These are phyloP conservation scores for Candidula unifasciata DNA, from an alignment of 2,888 invertebrate species.

Conservation along the genomic window DNA sequence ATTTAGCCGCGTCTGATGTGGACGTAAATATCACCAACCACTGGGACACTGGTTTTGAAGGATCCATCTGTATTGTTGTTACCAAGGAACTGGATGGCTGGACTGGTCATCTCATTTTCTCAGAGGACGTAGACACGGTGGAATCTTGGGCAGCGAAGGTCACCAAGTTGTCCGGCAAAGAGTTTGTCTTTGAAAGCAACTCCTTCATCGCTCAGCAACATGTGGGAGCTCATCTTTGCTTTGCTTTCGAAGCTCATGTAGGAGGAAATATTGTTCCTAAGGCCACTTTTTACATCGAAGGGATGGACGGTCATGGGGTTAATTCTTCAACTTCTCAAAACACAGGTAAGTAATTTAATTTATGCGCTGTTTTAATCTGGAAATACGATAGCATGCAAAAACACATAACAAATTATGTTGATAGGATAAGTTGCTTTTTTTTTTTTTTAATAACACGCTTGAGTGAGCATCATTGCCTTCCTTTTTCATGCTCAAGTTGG, in stretches of 20 bases:
- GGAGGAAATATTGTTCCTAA: constrained; percentile 52
- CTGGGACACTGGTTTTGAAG: constrained; percentile 61
- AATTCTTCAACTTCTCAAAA: not conserved
- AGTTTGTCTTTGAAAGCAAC: constrained; percentile 58
- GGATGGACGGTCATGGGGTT: constrained; percentile 44
- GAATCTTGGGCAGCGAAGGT: constrained; percentile 60
- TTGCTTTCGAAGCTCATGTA: constrained; percentile 57
- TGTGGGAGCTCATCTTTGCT: constrained; percentile 53
- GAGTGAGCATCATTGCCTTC: no score
- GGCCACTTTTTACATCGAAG: constrained; percentile 55
- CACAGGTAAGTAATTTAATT: not conserved
- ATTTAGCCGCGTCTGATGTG: not conserved
- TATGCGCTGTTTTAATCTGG: no score
- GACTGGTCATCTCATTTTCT: constrained; percentile 60
- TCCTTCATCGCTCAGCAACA: constrained; percentile 56
- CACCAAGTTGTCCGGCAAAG: constrained; percentile 50
- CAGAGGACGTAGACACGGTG: constrained; percentile 56
- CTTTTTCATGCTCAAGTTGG: no score
- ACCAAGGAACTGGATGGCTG: constrained; percentile 60
- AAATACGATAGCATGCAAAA: no score
- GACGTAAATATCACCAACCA: constrained; percentile 47
- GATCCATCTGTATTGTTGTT: constrained; percentile 53
- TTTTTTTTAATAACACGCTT: no score
- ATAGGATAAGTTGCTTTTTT: no score
- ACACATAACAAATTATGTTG: no score